These are phyloP conservation scores for Zonitis immaculata DNA, from an alignment of 2,888 invertebrate species.

Conservation along the genomic window DNA sequence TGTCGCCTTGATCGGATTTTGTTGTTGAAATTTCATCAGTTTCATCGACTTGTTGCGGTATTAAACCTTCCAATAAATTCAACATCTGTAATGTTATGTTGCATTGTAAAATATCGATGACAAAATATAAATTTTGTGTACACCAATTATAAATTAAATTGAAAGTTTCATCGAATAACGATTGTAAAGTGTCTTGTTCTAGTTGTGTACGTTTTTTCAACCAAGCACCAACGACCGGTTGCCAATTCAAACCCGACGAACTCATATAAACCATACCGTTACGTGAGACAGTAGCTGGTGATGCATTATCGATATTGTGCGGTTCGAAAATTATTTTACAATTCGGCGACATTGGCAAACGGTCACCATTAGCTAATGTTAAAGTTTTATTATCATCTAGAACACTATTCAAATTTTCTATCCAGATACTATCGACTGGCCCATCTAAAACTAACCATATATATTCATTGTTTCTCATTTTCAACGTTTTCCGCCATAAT, in stretches of 20 bases:
- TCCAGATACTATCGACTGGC: slow-evolving; percentile 92
- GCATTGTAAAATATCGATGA: slow-evolving; percentile 86
- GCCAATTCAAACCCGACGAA: slow-evolving; percentile 79
- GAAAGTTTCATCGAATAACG: slow-evolving; percentile 63
- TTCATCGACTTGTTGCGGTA: slow-evolving; percentile 68
- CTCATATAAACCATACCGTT: slow-evolving; percentile 92
- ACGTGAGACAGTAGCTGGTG: slow-evolving; percentile 84
- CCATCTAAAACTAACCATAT: slow-evolving; percentile 76
- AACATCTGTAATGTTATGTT: slow-evolving; percentile 84
- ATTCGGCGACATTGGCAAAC: slow-evolving; percentile 85
- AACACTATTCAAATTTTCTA: slow-evolving; percentile 88
- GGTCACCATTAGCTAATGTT: slow-evolving; percentile 85
- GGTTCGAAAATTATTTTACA: slow-evolving; percentile 81
- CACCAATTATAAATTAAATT: slow-evolving; percentile 72
- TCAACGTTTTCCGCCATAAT: slow-evolving; percentile 77
- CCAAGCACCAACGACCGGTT: slow-evolving; percentile 68
- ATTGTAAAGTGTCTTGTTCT: too few species aligned
- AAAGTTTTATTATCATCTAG: slow-evolving; percentile 87
- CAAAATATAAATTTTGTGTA: slow-evolving; percentile 74
- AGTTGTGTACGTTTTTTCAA: too few species aligned
- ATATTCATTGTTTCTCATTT: slow-evolving; percentile 66
- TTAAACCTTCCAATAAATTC: slow-evolving; percentile 74
- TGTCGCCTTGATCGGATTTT: slow-evolving; percentile 51
- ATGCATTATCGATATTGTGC: slow-evolving; percentile 87
- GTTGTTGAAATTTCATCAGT: slow-evolving; percentile 53